Base-by-base conservation (phyloP, 2,113 vertebrate genomes). In the Mormoops blainvillei region DNA sequence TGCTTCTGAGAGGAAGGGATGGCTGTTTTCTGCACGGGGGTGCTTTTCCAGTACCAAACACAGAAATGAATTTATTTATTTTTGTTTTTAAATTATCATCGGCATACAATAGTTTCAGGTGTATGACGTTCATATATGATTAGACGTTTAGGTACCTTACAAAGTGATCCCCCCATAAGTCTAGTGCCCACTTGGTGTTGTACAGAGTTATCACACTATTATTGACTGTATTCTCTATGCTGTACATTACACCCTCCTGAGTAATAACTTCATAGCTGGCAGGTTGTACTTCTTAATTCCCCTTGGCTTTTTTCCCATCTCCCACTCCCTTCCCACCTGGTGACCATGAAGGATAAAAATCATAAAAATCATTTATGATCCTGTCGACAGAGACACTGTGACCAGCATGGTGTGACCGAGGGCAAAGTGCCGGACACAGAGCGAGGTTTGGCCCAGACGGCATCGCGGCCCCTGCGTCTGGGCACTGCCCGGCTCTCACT, bases 401-500 rank as follows among this genome's bases (percentile, higher is more conserved):
- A 5, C 14, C 4, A 76, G 4, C 28, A 8, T 0, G 28, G 63
- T 7, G 22, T 0, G 6, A 33, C 41, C 0, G 3, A 3, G 41
- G n/a, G 48, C 76, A 22, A n/a, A 24, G 41, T 4, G 9, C 2
- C 4, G 12, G 8, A 15, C 10, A 0, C 4, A 26, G 8, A 16
- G 3, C 4, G 3, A 11, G 38, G 45, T 33, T 45, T 4, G 24
- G 56, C 0, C 1, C 26, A 4, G 73, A 8, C 22, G 3, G 4
- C 0, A 13, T 0, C 0, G n/a, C 61, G 15, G 33, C 24, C 22
- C 4, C 43, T 2, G 0, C 2, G 8, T 0, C 41, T 0, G 41
- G 28, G 33, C 70, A 76, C 14, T 19, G 1, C 24, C 26, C 38
- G 13, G 74, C 3, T 41, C 50, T 45, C 0, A 26, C 56, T 3